A percentile compares a stretch with the other conserved stretches of the same genome.
phyloP scores from a whole-genome alignment of 2,888 invertebrate species.

The Ecliptopera silaceata region DNA sequence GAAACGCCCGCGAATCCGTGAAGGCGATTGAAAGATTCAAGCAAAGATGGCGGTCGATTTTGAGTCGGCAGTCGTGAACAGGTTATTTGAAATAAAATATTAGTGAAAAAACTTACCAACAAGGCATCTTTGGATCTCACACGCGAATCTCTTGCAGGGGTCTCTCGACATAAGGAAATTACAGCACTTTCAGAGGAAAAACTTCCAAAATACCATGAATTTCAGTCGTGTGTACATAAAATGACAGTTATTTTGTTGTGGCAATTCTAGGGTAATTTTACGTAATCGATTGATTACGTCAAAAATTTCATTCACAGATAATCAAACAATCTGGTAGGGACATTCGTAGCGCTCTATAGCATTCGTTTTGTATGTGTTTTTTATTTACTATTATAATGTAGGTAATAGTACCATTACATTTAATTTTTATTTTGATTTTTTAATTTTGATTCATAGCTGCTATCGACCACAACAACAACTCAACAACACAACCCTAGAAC shows the following conservation, averaged over 20 bases:
- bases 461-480: no score
- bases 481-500: no score
- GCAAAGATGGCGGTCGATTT: slow-evolving; percentile 81
- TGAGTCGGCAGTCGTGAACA: slow-evolving; percentile 71
- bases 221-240: slow-evolving; percentile 63
- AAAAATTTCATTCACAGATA: slow-evolving; percentile 1
- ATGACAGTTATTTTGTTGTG: slow-evolving; percentile 51
- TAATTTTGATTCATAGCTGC: no score
- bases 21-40: slow-evolving; percentile 78
- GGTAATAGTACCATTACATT: no score
- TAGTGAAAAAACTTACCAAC: slow-evolving; percentile 82
- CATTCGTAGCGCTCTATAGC: no score
- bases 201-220: slow-evolving; percentile 55
- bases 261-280: slow-evolving; percentile 47
- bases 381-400: no score
- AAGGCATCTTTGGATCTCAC: slow-evolving; percentile 91
- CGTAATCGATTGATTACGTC: slow-evolving; percentile 26
- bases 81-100: slow-evolving; percentile 64
- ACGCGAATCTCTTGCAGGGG: slow-evolving; percentile 91
- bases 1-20: slow-evolving; percentile 79
- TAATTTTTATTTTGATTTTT: no score
- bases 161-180: slow-evolving; percentile 82
- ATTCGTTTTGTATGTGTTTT: no score
- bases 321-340: not conserved
- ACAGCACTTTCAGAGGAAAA: slow-evolving; percentile 50